Conservation (phyloP, 1,140 invertebrate species). For the Heliconius hewitsoni region DNA sequence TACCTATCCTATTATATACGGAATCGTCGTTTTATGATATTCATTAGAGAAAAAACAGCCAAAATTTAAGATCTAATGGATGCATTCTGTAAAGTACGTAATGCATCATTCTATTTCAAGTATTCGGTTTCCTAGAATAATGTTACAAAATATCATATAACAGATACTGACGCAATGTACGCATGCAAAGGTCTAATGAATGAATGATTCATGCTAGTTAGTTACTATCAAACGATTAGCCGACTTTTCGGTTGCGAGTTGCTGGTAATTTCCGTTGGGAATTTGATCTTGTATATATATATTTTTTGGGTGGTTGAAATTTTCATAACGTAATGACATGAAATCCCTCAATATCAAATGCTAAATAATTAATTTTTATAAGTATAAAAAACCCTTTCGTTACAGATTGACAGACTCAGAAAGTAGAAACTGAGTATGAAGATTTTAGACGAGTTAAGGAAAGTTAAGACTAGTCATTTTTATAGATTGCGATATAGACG, state of each 20-base stretch:
- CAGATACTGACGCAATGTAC: conserved; percentile 16
- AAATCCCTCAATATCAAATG: not conserved
- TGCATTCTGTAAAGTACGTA: not conserved
- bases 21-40: too few relatives aligned
- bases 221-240: conserved; percentile 33
- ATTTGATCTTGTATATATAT: conserved; percentile 1
- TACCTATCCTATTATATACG: too few relatives aligned
- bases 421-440: too few relatives aligned
- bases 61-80: not conserved
- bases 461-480: not conserved
- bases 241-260: conserved; percentile 25
- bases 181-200: conserved; percentile 27
- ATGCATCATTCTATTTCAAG: not conserved
- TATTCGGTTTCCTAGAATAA: conserved; percentile 10
- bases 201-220: conserved; percentile 33
- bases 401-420: too few relatives aligned
- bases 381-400: too few relatives aligned
- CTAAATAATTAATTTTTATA: not conserved
- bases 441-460: too few relatives aligned
- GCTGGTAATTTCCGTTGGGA: conserved; percentile 29
- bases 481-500: not conserved
- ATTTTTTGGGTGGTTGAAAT: conserved; percentile 1
- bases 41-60: not conserved
- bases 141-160: conserved; percentile 13
- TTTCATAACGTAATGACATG: not conserved